Conservation (phyloP, 1,140 invertebrate species). For the Drosophila bocqueti region DNA sequence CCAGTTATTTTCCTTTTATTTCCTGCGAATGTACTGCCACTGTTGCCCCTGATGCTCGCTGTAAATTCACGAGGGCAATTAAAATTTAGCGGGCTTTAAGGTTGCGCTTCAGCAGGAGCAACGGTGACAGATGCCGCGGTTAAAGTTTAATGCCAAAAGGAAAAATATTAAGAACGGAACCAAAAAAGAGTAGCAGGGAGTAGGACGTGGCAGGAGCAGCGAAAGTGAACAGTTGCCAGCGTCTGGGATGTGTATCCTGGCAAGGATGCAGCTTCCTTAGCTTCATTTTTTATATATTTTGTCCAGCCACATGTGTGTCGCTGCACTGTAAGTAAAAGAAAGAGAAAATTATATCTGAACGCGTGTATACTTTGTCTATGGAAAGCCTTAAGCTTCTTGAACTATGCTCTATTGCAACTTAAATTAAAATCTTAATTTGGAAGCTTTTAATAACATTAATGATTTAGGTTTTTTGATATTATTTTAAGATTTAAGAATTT, state of each 20-base stretch:
- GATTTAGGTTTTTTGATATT: neutral
- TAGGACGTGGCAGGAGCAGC: constrained; percentile 32
- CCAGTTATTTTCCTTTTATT: constrained; percentile 24
- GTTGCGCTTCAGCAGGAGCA: constrained; percentile 23
- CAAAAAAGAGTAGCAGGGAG: neutral
- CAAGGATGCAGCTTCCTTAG: constrained; percentile 64
- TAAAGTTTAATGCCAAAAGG: constrained; percentile 76
- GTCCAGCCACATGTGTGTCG: constrained; percentile 13
- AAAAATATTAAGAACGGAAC: constrained; percentile 23
- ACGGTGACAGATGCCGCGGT: constrained; percentile 74
- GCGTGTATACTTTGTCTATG: neutral
- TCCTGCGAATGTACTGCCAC: constrained; percentile 34
- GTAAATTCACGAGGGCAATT: constrained; percentile 71
- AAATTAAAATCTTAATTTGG: neutral
- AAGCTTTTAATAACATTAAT: neutral
- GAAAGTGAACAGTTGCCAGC: constrained; percentile 78
- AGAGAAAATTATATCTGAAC: neutral
- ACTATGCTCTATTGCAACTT: neutral
- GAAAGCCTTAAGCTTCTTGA: neutral
- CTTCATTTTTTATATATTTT: constrained; percentile 36
- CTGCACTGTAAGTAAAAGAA: neutral
- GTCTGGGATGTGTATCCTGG: constrained; percentile 55
- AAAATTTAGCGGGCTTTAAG: constrained; percentile 80
- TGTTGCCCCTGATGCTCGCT: constrained; percentile 14
- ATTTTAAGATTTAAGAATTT: neutral